Percentiles rank a stretch among this genome's conserved stretches.
phyloP scores from a whole-genome alignment of 1,140 invertebrate species.

The Ruditapes philippinarum region DNA sequence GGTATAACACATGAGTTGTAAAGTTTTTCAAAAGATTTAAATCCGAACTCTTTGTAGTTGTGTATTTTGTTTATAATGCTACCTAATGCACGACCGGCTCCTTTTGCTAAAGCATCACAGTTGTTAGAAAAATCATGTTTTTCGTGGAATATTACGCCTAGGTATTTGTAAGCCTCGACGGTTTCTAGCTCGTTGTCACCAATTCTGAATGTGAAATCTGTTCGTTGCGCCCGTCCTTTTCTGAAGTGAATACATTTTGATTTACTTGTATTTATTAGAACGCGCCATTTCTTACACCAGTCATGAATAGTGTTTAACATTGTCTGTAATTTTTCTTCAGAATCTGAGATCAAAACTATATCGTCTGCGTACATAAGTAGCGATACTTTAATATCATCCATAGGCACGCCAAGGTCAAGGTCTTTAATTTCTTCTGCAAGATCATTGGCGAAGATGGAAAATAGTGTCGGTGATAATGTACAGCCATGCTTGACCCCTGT shows the following conservation, averaged over 20 bases:
- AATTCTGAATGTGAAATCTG: conserved; percentile 12
- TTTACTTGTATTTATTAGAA: conserved; percentile 59
- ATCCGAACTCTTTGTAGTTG: not conserved
- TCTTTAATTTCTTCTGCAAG: conserved; percentile 44
- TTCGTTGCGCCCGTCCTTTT: not conserved
- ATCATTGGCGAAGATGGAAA: conserved; percentile 63
- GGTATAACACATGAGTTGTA: conserved; percentile 2
- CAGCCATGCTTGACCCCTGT: not conserved
- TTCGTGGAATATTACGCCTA: conserved; percentile 52
- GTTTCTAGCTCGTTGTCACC: conserved; percentile 22
- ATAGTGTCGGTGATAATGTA: not conserved
- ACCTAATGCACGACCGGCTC: not conserved
- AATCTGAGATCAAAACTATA: conserved; percentile 45
- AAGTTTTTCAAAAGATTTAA: conserved; percentile 19
- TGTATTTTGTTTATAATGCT: not conserved
- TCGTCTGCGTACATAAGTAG: conserved; percentile 65
- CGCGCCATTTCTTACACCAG: conserved; percentile 62
- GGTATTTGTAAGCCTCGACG: conserved; percentile 51
- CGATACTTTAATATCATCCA: conserved; percentile 15
- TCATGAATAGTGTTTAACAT: conserved; percentile 44
- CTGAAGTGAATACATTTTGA: conserved; percentile 68
- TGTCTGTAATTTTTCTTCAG: conserved; percentile 3
- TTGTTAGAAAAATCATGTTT: not conserved
- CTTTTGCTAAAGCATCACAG: not conserved
- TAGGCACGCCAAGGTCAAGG: conserved; percentile 21